Evolutionary conservation across 2,888 invertebrate species (phyloP).

Genomic region (Tinea semifulvella): DNA sequence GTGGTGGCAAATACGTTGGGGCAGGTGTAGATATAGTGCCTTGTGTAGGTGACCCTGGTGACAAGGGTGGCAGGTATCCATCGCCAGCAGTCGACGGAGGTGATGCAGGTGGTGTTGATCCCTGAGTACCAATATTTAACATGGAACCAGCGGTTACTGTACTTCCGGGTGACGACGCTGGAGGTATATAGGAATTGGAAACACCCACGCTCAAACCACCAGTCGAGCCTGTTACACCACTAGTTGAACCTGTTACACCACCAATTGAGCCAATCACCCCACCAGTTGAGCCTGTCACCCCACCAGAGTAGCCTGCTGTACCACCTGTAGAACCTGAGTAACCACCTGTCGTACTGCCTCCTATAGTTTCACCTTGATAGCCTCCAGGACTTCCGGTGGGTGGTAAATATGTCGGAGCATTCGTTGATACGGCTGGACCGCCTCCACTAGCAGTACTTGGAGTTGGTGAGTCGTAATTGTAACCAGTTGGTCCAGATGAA

Average conservation of each 20-base stretch:
- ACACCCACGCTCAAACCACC: background rate
- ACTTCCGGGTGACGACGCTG: conserved; percentile 15
- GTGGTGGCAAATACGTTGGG: conserved; percentile 44
- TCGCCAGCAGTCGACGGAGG: conserved; percentile 1
- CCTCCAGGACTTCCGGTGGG: conserved; percentile 23
- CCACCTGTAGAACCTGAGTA: background rate
- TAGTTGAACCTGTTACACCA: too few relatives aligned
- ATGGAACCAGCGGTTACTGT: background rate
- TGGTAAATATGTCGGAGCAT: conserved; percentile 46
- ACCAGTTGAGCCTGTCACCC: background rate
- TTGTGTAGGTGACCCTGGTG: conserved; percentile 11
- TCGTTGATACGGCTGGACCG: conserved; percentile 31
- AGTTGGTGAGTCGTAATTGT: conserved; percentile 13
- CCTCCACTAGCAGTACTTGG: conserved; percentile 8
- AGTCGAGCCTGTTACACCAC: background rate
- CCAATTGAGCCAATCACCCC: background rate
- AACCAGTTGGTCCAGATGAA: conserved; percentile 2
- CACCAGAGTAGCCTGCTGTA: background rate
- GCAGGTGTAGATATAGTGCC: conserved; percentile 34
- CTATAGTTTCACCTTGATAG: background rate
- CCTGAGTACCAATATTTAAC: conserved; percentile 1
- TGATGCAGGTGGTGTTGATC: background rate
- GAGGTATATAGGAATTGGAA: conserved; percentile 30
- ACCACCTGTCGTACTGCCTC: background rate
- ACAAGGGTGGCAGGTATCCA: conserved; percentile 21